Evolutionary conservation across 1,140 invertebrate species (phyloP).

Genomic region (Drosophila pallidifrons): DNA sequence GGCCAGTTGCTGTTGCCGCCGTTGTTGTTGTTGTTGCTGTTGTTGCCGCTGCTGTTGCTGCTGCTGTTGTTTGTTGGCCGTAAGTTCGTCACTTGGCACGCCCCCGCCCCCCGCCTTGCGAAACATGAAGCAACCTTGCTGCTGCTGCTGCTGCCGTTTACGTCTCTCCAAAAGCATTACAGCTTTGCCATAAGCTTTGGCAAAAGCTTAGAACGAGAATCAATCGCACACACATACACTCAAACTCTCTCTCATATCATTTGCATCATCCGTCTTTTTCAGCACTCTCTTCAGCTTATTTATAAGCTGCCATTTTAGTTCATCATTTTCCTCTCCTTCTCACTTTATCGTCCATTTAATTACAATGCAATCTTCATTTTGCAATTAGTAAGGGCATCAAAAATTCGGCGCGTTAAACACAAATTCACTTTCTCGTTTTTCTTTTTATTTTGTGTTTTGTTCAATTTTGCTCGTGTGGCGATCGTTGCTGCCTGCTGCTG

Average conservation of each 20-base stretch:
- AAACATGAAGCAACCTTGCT: constrained; percentile 62
- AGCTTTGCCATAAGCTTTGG: constrained; percentile 41
- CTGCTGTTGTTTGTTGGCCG: constrained; percentile 76
- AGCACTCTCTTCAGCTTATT: too few relatives aligned
- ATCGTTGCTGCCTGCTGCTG: constrained; percentile 61
- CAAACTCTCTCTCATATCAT: neutral
- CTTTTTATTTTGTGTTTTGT: constrained; percentile 34
- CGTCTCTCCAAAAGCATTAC: constrained; percentile 28
- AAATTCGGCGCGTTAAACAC: constrained; percentile 26
- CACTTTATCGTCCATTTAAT: neutral
- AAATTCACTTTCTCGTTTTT: constrained; percentile 33
- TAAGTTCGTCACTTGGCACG: constrained; percentile 78
- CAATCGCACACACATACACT: neutral
- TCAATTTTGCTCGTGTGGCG: constrained; percentile 71
- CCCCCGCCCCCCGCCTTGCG: constrained; percentile 37
- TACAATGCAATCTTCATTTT: neutral
- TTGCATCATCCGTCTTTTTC: constrained; percentile 9
- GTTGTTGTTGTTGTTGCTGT: constrained; percentile 61
- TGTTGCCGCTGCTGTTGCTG: constrained; percentile 63
- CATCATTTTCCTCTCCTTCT: neutral
- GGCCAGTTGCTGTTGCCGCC: constrained; percentile 65
- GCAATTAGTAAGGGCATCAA: constrained; percentile 25
- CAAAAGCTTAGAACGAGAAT: constrained; percentile 42
- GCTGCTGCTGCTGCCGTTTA: constrained; percentile 39
- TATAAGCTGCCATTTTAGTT: too few relatives aligned